These are phyloP conservation scores for Perdita meconis DNA, from an alignment of 2,888 invertebrate species.

Conservation along the genomic window DNA sequence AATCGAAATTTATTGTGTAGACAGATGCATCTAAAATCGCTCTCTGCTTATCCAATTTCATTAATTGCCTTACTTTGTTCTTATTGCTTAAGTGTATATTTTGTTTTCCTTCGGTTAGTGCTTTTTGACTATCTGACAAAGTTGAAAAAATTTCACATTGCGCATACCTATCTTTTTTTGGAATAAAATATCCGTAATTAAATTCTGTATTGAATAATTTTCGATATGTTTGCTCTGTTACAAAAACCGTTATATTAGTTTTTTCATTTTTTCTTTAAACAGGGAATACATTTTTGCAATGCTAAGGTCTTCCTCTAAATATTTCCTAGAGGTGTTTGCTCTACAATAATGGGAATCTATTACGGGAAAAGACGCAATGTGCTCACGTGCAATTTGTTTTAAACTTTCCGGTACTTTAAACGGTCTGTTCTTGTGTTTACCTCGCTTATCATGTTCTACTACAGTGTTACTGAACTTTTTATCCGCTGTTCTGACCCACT, in stretches of 20 bases:
- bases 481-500: constrained; percentile 1
- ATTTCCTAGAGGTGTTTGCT: not conserved
- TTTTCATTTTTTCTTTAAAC: constrained; percentile 1
- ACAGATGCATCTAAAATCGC: not conserved
- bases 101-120: not conserved
- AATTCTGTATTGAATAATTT: not conserved
- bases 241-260: not conserved
- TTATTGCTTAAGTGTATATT: not conserved
- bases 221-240: not conserved
- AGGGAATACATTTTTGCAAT: not conserved
- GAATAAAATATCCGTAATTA: not conserved
- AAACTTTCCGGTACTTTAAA: not conserved
- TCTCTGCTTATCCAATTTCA: not conserved
- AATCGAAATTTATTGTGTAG: not conserved
- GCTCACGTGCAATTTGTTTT: not conserved
- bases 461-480: not conserved
- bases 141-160: not conserved
- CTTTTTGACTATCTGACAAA: not conserved
- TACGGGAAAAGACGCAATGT: not conserved
- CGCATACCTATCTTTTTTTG: not conserved
- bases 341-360: not conserved
- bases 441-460: not conserved
- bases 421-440: not conserved
- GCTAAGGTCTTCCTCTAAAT: not conserved
- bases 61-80: not conserved